These are phyloP conservation scores for Picathartes gymnocephalus DNA, from an alignment of 2,113 vertebrate species.

Conservation along the genomic window DNA sequence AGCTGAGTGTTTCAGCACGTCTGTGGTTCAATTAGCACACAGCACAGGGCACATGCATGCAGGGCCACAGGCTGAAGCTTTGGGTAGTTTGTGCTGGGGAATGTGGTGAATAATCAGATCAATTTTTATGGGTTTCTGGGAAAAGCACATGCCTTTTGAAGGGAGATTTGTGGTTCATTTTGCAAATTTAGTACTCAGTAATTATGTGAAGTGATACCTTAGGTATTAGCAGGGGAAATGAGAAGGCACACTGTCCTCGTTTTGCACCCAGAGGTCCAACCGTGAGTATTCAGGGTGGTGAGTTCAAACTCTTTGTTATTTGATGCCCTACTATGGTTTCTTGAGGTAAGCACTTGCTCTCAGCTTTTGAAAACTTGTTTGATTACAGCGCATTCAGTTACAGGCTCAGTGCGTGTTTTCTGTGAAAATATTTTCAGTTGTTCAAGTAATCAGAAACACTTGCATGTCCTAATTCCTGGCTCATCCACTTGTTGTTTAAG, in stretches of 20 bases:
- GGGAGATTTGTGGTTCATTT: neutral
- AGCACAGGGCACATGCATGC: neutral
- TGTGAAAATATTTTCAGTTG: neutral
- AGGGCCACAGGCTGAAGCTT: neutral
- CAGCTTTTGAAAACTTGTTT: neutral
- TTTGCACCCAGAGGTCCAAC: slow-evolving; percentile 47
- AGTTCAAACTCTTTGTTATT: slow-evolving; percentile 28
- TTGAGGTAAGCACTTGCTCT: neutral
- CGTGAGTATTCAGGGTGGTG: neutral
- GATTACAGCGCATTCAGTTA: neutral
- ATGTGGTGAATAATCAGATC: neutral
- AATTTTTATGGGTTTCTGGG: neutral
- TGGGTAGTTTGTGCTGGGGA: neutral
- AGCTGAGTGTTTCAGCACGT: neutral
- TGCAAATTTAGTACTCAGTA: neutral
- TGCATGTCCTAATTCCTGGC: neutral
- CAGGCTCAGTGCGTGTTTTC: neutral
- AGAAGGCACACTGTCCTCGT: neutral
- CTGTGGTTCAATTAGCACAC: neutral
- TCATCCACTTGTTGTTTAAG: neutral
- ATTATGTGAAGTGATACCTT: neutral
- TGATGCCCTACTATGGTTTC: neutral
- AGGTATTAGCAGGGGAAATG: slow-evolving; percentile 47
- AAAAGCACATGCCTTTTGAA: neutral
- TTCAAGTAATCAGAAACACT: neutral